phyloP scores from a whole-genome alignment of 1,140 invertebrate species.

The Heliconius hewitsoni region DNA sequence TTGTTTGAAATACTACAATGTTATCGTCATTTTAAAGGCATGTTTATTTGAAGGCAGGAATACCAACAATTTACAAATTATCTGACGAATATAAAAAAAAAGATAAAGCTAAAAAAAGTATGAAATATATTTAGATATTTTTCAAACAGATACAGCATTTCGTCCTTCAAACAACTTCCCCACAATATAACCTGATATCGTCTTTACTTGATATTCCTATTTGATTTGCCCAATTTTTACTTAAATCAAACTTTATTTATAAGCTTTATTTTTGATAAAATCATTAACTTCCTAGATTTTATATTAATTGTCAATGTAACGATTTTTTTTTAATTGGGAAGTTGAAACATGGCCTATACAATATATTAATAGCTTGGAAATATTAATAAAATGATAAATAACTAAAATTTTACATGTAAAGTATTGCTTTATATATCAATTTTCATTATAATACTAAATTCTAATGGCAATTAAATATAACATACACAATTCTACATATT shows the following conservation, averaged over 20 bases:
- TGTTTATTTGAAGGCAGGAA: too few relatives aligned
- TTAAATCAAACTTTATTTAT: not conserved
- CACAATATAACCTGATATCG: not conserved
- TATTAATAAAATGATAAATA: not conserved
- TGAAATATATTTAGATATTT: not conserved
- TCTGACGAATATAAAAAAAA: too few relatives aligned
- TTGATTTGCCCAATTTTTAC: not conserved
- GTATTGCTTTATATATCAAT: constrained; percentile 4
- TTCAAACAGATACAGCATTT: not conserved
- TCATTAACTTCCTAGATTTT: too few relatives aligned
- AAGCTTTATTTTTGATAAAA: not conserved
- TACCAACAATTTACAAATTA: too few relatives aligned
- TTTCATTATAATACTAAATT: not conserved
- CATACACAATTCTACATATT: not conserved
- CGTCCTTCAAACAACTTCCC: not conserved
- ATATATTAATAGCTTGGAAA: not conserved
- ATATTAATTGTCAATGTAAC: too few relatives aligned
- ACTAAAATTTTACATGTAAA: not conserved
- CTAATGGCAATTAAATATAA: not conserved
- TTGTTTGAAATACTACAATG: too few relatives aligned
- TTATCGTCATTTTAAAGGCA: too few relatives aligned
- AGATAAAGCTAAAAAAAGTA: too few relatives aligned
- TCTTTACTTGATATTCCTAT: not conserved
- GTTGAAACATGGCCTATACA: not conserved
- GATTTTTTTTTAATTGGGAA: too few relatives aligned